Evolutionary conservation across 2,113 vertebrate species (phyloP).

Genomic region (Condylura cristata): DNA sequence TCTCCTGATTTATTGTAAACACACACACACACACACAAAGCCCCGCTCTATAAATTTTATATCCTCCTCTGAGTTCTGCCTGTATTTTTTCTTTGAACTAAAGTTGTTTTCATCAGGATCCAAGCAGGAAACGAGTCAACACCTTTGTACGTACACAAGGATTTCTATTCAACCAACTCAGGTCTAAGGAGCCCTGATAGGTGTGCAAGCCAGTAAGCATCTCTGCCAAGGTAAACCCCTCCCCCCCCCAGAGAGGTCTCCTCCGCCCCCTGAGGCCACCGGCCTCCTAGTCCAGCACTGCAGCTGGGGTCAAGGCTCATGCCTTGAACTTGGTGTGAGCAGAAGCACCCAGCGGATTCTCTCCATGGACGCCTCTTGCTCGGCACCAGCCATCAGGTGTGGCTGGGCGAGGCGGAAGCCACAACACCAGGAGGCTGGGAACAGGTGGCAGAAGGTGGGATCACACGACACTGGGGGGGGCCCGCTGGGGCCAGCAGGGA

Average conservation of each 20-base stretch:
- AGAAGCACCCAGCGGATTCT: neutral
- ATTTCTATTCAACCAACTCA: neutral
- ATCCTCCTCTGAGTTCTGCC: neutral
- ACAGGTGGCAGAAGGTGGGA: neutral
- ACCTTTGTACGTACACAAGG: neutral
- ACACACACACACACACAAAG: neutral
- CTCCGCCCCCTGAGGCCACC: neutral
- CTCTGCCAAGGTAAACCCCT: neutral
- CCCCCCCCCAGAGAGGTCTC: neutral
- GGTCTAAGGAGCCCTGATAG: neutral
- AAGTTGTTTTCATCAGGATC: slow-evolving; percentile 5
- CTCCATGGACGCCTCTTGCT: neutral
- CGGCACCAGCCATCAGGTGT: neutral
- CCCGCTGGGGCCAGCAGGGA: no score
- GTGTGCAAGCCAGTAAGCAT: neutral
- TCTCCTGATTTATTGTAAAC: neutral
- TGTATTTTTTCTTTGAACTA: slow-evolving; percentile 28
- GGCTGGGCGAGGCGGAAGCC: no score
- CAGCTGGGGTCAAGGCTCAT: no score
- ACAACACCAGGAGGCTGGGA: neutral
- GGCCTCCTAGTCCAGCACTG: neutral
- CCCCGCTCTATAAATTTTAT: neutral
- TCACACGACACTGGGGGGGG: no score
- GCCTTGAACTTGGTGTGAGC: neutral
- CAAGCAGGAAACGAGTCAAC: neutral